Evolutionary conservation across 2,113 vertebrate genomes (phyloP).

Genomic region (Herpetotheres cachinnans): DNA sequence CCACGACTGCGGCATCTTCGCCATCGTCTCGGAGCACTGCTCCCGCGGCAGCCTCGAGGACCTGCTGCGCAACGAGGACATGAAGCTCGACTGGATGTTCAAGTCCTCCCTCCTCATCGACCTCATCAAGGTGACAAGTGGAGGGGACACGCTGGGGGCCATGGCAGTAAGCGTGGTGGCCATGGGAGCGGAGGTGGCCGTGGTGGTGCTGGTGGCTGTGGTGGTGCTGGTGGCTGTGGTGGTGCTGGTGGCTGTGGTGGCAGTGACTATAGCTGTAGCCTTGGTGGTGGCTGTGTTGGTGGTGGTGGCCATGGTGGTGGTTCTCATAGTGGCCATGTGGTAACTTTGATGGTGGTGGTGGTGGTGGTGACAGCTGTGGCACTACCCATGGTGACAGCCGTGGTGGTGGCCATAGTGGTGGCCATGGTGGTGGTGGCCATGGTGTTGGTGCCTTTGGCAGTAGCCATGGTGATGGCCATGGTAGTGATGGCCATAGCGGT

Average conservation of each 20-base stretch:
- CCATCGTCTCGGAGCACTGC: conserved; percentile 89
- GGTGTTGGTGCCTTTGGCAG: too few relatives aligned
- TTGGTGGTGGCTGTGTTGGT: too few relatives aligned
- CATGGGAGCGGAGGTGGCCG: fast-evolving
- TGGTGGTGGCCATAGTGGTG: neutral
- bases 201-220: too few relatives aligned
- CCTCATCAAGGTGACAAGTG: conserved; percentile 82
- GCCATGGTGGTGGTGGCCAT: too few relatives aligned
- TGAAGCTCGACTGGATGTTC: conserved; percentile 98
- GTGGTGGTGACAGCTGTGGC: too few relatives aligned
- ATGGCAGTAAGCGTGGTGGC: fast-evolving
- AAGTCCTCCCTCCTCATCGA: conserved; percentile 92
- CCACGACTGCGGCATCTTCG: conserved; percentile 81
- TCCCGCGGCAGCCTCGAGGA: conserved; percentile 87
- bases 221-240: neutral
- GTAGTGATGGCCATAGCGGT: neutral
- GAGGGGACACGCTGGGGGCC: fast-evolving
- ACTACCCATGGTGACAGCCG: too few relatives aligned
- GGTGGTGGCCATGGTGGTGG: neutral
- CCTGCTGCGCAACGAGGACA: conserved; percentile 85
- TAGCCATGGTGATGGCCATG: neutral
- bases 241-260: too few relatives aligned
- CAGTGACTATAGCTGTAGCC: too few relatives aligned
- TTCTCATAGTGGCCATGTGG: too few relatives aligned
- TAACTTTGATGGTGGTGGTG: neutral